These are phyloP conservation scores for Euclidia mi DNA, from an alignment of 2,888 invertebrate species.

Conservation along the genomic window DNA sequence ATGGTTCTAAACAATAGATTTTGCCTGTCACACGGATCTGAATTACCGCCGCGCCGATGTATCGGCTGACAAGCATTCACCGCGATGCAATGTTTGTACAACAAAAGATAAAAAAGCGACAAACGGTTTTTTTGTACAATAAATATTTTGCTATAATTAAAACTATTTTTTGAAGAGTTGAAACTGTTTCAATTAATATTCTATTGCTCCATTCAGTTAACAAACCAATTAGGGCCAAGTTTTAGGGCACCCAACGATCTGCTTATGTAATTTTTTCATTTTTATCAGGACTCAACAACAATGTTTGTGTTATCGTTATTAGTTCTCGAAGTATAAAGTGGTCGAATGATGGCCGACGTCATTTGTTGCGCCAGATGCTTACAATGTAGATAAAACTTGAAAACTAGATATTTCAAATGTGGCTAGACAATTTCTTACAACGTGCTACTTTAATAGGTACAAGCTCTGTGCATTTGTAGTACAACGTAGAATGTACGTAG, in stretches of 20 bases:
- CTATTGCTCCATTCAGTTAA: constrained; percentile 8
- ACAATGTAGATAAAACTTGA: neutral
- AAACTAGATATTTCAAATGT: neutral
- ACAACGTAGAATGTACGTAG: too few relatives aligned
- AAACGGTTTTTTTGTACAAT: neutral
- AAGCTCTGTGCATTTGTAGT: too few relatives aligned
- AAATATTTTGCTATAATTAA: neutral
- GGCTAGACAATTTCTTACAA: too few relatives aligned
- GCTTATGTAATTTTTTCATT: constrained; percentile 28
- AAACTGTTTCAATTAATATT: constrained; percentile 16
- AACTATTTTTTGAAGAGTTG: neutral
- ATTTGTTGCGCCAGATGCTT: constrained; percentile 20
- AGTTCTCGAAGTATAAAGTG: constrained; percentile 41
- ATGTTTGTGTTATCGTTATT: constrained; percentile 31
- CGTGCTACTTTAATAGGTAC: too few relatives aligned
- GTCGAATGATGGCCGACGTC: constrained; percentile 20
- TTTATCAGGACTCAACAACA: constrained; percentile 30
- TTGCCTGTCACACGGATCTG: constrained; percentile 40
- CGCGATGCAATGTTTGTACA: constrained; percentile 25
- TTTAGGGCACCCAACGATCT: constrained; percentile 19
- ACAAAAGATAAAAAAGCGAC: constrained; percentile 17
- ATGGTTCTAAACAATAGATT: constrained; percentile 47
- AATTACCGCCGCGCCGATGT: constrained; percentile 43
- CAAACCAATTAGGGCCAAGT: constrained; percentile 30
- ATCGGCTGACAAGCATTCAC: constrained; percentile 48